phyloP scores from a whole-genome alignment of 2,797 vertebrate genomes.

The Enteromius mattozi region DNA sequence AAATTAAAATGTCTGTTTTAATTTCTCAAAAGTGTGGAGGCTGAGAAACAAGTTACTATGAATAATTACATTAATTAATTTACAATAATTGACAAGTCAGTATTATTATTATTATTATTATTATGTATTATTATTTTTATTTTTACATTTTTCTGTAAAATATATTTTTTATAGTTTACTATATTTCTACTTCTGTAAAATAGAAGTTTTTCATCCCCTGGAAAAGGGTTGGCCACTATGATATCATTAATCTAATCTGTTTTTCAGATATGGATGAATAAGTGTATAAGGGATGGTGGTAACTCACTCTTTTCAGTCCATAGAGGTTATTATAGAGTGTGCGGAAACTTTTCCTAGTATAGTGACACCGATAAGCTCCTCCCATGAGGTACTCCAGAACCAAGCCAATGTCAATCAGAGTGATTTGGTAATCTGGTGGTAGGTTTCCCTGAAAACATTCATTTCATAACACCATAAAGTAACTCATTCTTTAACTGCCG shows the following conservation, averaged over 20 bases:
- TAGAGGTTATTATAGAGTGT: conserved; percentile 96
- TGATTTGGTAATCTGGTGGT: conserved; percentile 97
- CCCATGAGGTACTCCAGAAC: conserved; percentile 98
- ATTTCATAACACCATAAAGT: conserved; percentile 28
- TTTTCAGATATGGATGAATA: neutral
- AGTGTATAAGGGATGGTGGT: neutral
- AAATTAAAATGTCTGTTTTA: neutral
- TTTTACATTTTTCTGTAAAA: too few species aligned
- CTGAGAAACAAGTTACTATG: neutral
- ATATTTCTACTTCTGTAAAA: neutral
- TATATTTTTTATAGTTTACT: neutral
- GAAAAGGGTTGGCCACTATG: neutral
- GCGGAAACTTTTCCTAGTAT: conserved; percentile 94
- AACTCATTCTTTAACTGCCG: neutral
- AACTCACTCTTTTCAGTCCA: conserved; percentile 91
- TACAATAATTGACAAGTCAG: too few species aligned
- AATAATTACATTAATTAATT: neutral
- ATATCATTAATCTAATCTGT: neutral
- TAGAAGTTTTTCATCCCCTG: neutral
- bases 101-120: too few species aligned
- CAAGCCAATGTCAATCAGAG: conserved; percentile 95
- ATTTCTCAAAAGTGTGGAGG: neutral
- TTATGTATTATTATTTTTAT: too few species aligned
- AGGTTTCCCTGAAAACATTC: conserved; percentile 87
- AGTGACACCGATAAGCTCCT: conserved; percentile 96